Conservation (phyloP, 2,113 vertebrate genomes). For the Fregetta grallaria region DNA sequence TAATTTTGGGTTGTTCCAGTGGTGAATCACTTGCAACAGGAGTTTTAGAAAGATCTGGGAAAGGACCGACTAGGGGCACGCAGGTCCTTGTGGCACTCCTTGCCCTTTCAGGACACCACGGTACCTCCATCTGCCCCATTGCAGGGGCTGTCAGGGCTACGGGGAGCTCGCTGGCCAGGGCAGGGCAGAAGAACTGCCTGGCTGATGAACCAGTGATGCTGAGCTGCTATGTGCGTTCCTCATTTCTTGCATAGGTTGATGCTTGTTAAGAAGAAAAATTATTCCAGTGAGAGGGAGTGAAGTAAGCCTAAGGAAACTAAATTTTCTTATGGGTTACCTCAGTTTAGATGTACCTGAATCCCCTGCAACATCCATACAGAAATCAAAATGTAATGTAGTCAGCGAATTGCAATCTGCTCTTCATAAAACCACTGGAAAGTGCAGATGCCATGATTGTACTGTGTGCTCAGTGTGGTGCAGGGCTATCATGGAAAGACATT, state of each 20-base stretch:
- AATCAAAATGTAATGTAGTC: not conserved
- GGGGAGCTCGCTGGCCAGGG: not conserved
- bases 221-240: not conserved
- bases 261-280: not conserved
- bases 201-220: not conserved
- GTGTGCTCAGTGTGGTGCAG: not conserved
- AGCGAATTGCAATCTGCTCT: not conserved
- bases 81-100: not conserved
- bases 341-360: not conserved
- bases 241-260: not conserved
- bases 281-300: not conserved
- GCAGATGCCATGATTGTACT: not conserved
- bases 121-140: rapidly evolving
- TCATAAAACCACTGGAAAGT: not conserved
- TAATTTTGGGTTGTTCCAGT: not conserved
- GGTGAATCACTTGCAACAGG: not conserved
- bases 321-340: not conserved
- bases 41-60: not conserved
- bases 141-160: not conserved
- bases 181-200: not conserved
- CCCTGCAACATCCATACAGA: not conserved
- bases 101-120: not conserved
- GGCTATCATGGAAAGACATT: not conserved
- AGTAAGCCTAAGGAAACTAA: not conserved
- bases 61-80: rapidly evolving